Evolutionary conservation across 1,140 invertebrate species (phyloP).

Genomic region (Diplogasteroides magnus): DNA sequence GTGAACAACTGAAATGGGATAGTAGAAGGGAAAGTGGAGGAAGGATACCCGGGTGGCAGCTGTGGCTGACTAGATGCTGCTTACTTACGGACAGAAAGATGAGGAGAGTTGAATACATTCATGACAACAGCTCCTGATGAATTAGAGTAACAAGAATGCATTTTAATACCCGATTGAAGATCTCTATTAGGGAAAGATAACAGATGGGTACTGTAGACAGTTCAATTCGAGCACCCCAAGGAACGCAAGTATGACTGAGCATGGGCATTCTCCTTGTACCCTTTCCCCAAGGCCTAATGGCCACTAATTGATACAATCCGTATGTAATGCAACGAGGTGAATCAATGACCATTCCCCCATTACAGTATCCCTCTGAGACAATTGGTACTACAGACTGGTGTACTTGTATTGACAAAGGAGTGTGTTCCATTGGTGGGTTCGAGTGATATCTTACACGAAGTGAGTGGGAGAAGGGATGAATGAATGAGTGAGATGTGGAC

Average conservation of each 20-base stretch:
- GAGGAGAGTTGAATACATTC: conserved; percentile 2
- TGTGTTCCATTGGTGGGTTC: conserved; percentile 99
- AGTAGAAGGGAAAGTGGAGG: conserved; percentile 2
- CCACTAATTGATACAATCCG: too few relatives aligned
- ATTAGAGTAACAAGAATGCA: conserved; percentile 61
- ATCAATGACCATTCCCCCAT: too few relatives aligned
- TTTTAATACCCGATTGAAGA: conserved; percentile 58
- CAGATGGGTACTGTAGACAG: conserved; percentile 43
- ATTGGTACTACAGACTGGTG: conserved; percentile 67
- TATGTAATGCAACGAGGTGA: neutral
- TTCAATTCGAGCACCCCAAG: conserved; percentile 2
- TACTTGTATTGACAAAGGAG: conserved; percentile 95
- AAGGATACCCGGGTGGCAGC: conserved; percentile 2
- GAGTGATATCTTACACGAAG: conserved; percentile 86
- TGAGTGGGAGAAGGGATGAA: neutral
- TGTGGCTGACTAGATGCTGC: neutral
- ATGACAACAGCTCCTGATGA: conserved; percentile 59
- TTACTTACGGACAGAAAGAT: conserved; percentile 7
- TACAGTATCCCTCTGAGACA: conserved; percentile 8
- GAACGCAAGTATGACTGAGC: too few relatives aligned
- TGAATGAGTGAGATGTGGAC: too few relatives aligned
- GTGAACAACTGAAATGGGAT: conserved; percentile 1
- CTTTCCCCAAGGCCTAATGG: too few relatives aligned
- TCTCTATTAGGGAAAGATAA: conserved; percentile 59
- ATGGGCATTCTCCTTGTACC: too few relatives aligned